Evolutionary conservation across 1,140 invertebrate genomes (phyloP).

Genomic region (Agrilus planipennis): DNA sequence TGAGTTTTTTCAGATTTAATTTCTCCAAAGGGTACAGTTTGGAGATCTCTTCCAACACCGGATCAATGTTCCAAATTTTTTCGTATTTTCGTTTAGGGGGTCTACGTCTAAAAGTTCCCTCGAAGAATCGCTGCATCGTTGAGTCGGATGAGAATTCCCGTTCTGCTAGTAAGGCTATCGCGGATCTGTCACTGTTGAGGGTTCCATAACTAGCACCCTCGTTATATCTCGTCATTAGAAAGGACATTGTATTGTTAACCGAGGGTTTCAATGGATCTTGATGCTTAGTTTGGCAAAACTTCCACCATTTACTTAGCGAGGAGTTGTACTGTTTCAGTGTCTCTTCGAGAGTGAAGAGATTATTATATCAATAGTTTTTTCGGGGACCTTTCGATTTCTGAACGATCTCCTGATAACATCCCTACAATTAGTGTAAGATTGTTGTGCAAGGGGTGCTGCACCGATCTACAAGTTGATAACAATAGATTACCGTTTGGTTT

Average conservation of each 20-base stretch:
- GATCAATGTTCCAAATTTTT: slow-evolving; percentile 20
- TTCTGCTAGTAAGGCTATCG: slow-evolving; percentile 3
- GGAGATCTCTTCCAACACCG: slow-evolving; percentile 13
- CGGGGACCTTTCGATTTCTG: neutral
- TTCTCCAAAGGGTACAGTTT: neutral
- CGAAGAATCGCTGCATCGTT: slow-evolving; percentile 19
- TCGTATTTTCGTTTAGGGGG: slow-evolving; percentile 22
- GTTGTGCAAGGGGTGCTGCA: too few species aligned
- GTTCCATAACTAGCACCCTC: neutral
- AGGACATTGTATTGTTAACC: neutral
- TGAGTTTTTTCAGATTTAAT: neutral
- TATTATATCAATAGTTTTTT: neutral
- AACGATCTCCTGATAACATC: neutral
- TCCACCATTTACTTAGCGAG: neutral
- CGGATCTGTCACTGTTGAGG: neutral
- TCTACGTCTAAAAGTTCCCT: slow-evolving; percentile 19
- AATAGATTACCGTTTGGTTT: too few species aligned
- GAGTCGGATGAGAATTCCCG: slow-evolving; percentile 8
- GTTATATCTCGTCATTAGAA: neutral
- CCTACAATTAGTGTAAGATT: neutral
- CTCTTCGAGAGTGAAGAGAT: neutral
- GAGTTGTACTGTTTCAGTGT: neutral
- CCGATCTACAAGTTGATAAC: too few species aligned
- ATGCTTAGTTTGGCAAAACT: neutral
- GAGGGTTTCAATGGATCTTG: neutral